Evolutionary conservation across 1,140 invertebrate species (phyloP).

Genomic region (Drosophila asahinai): DNA sequence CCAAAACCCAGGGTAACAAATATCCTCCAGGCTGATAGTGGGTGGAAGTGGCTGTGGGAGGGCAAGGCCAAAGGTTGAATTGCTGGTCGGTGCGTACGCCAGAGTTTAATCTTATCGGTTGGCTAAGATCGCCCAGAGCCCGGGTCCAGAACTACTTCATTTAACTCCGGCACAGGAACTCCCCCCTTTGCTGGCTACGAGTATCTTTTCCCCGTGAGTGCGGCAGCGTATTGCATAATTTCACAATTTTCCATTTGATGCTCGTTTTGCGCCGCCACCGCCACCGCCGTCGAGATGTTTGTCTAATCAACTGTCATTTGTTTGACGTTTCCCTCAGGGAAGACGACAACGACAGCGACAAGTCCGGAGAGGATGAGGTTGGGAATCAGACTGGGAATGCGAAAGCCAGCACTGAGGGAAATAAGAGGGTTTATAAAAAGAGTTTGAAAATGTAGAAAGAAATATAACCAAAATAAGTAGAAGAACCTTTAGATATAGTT

Average conservation of each 20-base stretch:
- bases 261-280: slow-evolving; percentile 72
- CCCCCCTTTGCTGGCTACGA: not conserved
- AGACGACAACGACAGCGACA: slow-evolving; percentile 57
- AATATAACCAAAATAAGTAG: not conserved
- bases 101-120: slow-evolving; percentile 77
- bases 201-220: slow-evolving; percentile 46
- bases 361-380: slow-evolving; percentile 21
- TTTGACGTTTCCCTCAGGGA: slow-evolving; percentile 84
- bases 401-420: not conserved
- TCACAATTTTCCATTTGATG: slow-evolving; percentile 85
- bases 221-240: slow-evolving; percentile 84
- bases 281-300: slow-evolving; percentile 80
- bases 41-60: slow-evolving; percentile 23
- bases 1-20: slow-evolving; percentile 1
- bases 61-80: slow-evolving; percentile 33
- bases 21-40: slow-evolving; percentile 24
- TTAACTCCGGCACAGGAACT: slow-evolving; percentile 45
- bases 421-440: not conserved
- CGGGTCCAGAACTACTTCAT: slow-evolving; percentile 79
- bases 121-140: slow-evolving; percentile 64
- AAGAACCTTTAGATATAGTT: no score
- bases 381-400: slow-evolving; percentile 24
- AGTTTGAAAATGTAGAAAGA: not conserved
- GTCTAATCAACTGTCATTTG: slow-evolving; percentile 85
- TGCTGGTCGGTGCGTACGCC: slow-evolving; percentile 66